phyloP scores from a whole-genome alignment of 2,113 vertebrate genomes.

The Balaeniceps rex region DNA sequence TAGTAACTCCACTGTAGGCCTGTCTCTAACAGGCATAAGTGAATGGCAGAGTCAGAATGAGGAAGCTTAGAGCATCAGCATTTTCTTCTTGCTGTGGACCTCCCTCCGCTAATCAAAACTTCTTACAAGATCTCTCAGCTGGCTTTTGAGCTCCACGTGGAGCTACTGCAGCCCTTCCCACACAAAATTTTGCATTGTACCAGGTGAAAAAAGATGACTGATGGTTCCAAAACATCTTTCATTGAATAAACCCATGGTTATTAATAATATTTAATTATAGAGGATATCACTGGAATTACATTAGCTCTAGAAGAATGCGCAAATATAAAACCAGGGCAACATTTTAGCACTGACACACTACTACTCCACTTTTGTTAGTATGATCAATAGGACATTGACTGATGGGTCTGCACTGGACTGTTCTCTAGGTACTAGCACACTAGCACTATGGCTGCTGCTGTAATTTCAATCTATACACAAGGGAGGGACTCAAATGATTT shows the following conservation, averaged over 20 bases:
- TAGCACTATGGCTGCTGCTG: background rate
- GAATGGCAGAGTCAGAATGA: background rate
- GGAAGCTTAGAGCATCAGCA: background rate
- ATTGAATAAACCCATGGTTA: background rate
- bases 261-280: background rate
- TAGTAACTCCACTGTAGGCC: background rate
- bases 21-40: background rate
- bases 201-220: background rate
- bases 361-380: background rate
- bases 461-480: background rate
- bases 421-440: background rate
- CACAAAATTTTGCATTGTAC: background rate
- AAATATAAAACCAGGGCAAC: background rate
- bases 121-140: background rate
- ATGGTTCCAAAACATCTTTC: background rate
- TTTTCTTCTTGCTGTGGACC: background rate
- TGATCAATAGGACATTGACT: slow-evolving; percentile 10
- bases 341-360: background rate
- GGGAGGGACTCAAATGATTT: background rate
- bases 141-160: background rate
- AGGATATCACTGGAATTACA: background rate
- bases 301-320: background rate
- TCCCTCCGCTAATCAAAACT: background rate
- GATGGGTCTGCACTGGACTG: background rate
- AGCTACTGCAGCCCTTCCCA: background rate